A percentile compares a stretch with the other conserved stretches of the same genome.
Conservation (phyloP, 1,140 invertebrate genomes). For the Ostrea denselamellosa region DNA sequence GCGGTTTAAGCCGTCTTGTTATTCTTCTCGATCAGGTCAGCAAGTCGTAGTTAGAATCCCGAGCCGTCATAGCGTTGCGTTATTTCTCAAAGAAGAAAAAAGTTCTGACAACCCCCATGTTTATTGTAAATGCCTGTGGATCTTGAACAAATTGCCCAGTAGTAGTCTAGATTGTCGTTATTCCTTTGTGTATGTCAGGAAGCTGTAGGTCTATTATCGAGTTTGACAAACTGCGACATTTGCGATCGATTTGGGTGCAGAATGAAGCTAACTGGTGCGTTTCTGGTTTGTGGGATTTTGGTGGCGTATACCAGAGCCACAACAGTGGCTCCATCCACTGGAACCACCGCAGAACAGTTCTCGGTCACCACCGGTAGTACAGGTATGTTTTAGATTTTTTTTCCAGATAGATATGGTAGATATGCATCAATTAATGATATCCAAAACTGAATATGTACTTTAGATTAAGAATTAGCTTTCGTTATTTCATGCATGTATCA, state of each 20-base stretch:
- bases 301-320: background rate
- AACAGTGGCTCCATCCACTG: background rate
- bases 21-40: background rate
- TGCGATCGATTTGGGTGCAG: constrained; percentile 5
- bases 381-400: background rate
- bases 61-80: background rate
- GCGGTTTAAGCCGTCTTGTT: background rate
- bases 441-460: too few relatives aligned
- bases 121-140: background rate
- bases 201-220: background rate
- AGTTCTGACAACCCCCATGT: background rate
- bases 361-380: background rate
- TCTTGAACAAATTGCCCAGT: background rate
- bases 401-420: too few relatives aligned
- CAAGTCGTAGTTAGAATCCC: background rate
- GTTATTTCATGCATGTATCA: too few relatives aligned
- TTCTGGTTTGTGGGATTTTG: background rate
- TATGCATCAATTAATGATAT: too few relatives aligned
- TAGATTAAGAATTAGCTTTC: too few relatives aligned
- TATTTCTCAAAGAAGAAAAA: background rate
- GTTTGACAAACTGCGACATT: background rate
- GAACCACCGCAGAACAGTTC: background rate
- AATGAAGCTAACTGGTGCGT: background rate
- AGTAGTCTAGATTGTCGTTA: background rate
- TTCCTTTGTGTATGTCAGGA: background rate